These are phyloP conservation scores for Brachyrhaphis roseni DNA, from an alignment of 2,797 vertebrate genomes.

Conservation along the genomic window DNA sequence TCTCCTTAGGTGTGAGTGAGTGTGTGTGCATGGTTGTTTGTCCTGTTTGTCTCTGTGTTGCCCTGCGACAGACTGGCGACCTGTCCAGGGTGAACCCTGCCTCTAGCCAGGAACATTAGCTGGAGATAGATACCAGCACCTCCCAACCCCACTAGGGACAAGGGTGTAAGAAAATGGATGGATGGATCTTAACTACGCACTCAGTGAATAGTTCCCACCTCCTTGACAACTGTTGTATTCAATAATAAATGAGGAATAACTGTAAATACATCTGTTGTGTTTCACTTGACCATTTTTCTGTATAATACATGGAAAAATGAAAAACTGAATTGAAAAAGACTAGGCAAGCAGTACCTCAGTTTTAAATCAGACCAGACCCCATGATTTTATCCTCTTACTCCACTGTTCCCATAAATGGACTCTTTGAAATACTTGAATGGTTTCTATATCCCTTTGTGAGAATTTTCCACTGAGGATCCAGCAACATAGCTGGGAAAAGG, in stretches of 20 bases:
- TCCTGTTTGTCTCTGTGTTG: too few relatives aligned
- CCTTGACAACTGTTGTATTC: background rate
- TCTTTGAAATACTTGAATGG: conserved; percentile 25
- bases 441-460: conserved; percentile 19
- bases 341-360: background rate
- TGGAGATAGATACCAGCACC: too few relatives aligned
- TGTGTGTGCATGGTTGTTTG: too few relatives aligned
- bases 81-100: too few relatives aligned
- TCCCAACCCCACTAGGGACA: too few relatives aligned
- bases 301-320: background rate
- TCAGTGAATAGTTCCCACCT: background rate
- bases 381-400: conserved; percentile 14
- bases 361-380: conserved; percentile 1
- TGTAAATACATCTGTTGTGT: background rate
- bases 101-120: too few relatives aligned
- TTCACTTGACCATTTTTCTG: background rate
- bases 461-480: conserved; percentile 2
- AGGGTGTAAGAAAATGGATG: too few relatives aligned
- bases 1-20: too few relatives aligned
- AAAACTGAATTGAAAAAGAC: background rate
- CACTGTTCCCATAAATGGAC: background rate
- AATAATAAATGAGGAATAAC: background rate
- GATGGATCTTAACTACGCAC: too few relatives aligned
- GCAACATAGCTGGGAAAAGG: conserved; percentile 1
- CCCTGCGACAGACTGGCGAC: too few relatives aligned